These are phyloP conservation scores for Noctua fimbriata DNA, from an alignment of 2,888 invertebrate species.

Conservation along the genomic window DNA sequence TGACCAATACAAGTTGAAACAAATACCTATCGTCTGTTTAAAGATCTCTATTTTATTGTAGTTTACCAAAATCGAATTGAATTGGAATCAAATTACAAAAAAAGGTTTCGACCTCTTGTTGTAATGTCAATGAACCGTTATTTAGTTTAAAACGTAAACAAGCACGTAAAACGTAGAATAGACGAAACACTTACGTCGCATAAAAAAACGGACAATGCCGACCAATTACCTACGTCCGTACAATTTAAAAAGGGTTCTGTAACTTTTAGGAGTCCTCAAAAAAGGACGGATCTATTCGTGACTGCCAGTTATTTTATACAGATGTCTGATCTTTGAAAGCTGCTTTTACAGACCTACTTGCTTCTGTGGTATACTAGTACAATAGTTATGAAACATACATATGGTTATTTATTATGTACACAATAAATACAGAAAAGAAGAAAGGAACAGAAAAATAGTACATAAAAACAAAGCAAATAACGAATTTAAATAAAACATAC, in stretches of 20 bases:
- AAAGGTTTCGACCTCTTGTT: neutral
- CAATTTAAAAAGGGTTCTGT: slow-evolving; percentile 19
- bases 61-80: slow-evolving; percentile 2
- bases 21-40: neutral
- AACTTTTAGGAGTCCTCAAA: neutral
- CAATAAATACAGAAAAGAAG: too few relatives aligned
- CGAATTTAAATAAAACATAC: too few relatives aligned
- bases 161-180: slow-evolving; percentile 1
- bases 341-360: neutral
- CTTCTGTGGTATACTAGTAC: neutral
- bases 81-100: neutral
- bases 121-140: slow-evolving; percentile 2
- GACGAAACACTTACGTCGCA: neutral
- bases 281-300: neutral
- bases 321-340: neutral
- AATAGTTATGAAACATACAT: neutral
- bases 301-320: neutral
- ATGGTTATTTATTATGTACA: too few relatives aligned
- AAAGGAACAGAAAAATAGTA: too few relatives aligned
- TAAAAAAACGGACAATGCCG: slow-evolving; percentile 15
- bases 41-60: neutral
- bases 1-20: neutral
- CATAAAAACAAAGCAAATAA: too few relatives aligned
- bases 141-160: slow-evolving; percentile 12
- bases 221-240: slow-evolving; percentile 5